Conservation (phyloP, 2,888 invertebrate species). For the Gerris lacustris region DNA sequence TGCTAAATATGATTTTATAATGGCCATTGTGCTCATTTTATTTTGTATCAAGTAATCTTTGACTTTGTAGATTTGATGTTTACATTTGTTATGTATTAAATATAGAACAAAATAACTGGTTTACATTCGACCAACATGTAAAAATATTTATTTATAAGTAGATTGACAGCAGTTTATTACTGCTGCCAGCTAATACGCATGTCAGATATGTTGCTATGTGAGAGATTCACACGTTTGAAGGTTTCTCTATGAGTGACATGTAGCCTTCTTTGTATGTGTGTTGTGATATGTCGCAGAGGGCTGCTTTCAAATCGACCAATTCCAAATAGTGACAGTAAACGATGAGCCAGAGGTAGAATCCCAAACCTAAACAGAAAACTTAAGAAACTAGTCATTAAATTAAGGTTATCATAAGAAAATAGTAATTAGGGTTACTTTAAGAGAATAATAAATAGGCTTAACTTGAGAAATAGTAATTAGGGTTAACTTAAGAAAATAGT, state of each 20-base stretch:
- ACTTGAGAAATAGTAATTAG: neutral
- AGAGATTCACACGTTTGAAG: slow-evolving; percentile 2
- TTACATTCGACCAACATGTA: too few species aligned
- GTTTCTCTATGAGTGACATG: slow-evolving; percentile 1
- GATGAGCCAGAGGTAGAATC: slow-evolving; percentile 38
- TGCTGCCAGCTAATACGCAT: too few species aligned
- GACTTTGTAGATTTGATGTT: too few species aligned
- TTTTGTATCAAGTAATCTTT: too few species aligned
- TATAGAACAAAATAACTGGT: too few species aligned
- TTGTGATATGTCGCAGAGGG: slow-evolving; percentile 23
- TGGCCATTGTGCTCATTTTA: too few species aligned
- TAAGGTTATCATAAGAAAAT: neutral
- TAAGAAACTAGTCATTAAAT: neutral
- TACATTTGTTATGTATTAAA: too few species aligned
- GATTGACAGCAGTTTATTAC: too few species aligned
- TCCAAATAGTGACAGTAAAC: slow-evolving; percentile 39
- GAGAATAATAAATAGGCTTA: neutral
- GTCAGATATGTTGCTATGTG: neutral
- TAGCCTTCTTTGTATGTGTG: slow-evolving; percentile 18
- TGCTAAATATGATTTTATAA: too few species aligned
- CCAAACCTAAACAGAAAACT: slow-evolving; percentile 23
- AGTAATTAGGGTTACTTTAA: neutral
- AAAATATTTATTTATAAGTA: too few species aligned
- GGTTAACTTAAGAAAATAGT: neutral
- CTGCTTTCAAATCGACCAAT: slow-evolving; percentile 32